Evolutionary conservation across 1,140 invertebrate genomes (phyloP).

Genomic region (Trichonephila clavipes): DNA sequence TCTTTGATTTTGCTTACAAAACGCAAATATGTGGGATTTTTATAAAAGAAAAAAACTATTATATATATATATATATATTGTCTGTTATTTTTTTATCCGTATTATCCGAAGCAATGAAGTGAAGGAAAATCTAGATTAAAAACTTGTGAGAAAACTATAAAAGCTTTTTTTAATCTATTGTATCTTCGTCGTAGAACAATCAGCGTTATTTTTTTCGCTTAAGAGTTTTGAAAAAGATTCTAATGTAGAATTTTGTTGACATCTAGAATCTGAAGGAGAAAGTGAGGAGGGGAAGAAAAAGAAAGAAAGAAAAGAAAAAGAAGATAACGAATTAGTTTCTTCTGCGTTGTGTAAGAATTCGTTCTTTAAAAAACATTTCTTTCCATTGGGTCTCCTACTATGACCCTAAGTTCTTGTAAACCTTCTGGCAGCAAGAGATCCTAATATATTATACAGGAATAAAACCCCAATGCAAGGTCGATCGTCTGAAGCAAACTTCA

Average conservation of each 20-base stretch:
- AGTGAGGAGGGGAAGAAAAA: neutral
- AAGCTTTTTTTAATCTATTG: too few species aligned
- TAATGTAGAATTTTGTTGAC: neutral
- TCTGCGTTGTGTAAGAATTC: slow-evolving; percentile 9
- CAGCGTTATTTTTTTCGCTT: neutral
- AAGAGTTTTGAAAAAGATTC: neutral
- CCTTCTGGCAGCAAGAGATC: slow-evolving; percentile 8
- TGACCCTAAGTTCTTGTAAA: neutral
- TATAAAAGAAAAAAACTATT: too few species aligned
- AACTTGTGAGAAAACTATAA: too few species aligned
- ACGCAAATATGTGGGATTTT: too few species aligned
- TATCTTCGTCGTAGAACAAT: too few species aligned
- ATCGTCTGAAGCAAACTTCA: slow-evolving; percentile 45
- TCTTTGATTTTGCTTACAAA: too few species aligned
- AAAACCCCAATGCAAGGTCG: slow-evolving; percentile 59
- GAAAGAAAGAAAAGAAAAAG: neutral
- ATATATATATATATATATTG: too few species aligned
- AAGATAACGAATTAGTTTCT: slow-evolving; percentile 12
- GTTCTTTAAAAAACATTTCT: slow-evolving; percentile 1
- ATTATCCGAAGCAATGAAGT: too few species aligned
- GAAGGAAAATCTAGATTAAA: too few species aligned
- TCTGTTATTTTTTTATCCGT: too few species aligned
- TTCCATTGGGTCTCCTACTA: neutral
- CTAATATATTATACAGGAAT: slow-evolving; percentile 44
- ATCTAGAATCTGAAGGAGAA: neutral